phyloP scores from a whole-genome alignment of 1,140 invertebrate genomes.

The Bombus difficillimus region DNA sequence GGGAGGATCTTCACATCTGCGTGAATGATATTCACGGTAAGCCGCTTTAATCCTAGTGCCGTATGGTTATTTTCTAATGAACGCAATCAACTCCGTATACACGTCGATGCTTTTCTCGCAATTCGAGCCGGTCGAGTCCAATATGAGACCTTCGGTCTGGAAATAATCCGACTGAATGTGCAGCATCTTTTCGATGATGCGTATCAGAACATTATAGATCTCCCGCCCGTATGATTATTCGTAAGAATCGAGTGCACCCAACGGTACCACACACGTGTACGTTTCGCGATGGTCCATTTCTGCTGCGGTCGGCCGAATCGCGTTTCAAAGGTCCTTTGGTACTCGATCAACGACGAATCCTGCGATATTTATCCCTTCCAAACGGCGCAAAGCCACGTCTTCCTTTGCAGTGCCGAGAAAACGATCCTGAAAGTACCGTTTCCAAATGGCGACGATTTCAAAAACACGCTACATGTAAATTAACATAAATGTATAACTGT shows the following conservation, averaged over 20 bases:
- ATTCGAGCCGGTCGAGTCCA: background rate
- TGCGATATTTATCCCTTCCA: background rate
- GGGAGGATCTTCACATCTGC: conserved; percentile 88
- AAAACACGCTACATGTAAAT: background rate
- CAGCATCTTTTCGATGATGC: background rate
- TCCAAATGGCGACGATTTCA: conserved; percentile 4
- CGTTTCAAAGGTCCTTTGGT: background rate
- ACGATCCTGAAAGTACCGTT: background rate
- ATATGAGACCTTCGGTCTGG: background rate
- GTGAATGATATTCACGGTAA: conserved; percentile 89
- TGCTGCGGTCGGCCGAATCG: background rate
- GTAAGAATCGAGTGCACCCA: conserved; percentile 8
- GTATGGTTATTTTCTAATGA: background rate
- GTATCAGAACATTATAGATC: background rate
- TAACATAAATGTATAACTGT: background rate
- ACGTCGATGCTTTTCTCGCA: background rate
- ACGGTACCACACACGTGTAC: conserved; percentile 12
- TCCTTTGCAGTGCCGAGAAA: background rate
- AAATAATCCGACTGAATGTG: background rate
- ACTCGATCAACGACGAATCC: conserved; percentile 5
- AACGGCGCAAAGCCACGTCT: too few relatives aligned
- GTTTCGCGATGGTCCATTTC: background rate
- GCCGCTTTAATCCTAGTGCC: conserved; percentile 45
- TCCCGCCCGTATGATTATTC: background rate
- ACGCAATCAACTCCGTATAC: background rate